Conservation (phyloP, 2,797 vertebrate species). For the Sebastes paucispinis region DNA sequence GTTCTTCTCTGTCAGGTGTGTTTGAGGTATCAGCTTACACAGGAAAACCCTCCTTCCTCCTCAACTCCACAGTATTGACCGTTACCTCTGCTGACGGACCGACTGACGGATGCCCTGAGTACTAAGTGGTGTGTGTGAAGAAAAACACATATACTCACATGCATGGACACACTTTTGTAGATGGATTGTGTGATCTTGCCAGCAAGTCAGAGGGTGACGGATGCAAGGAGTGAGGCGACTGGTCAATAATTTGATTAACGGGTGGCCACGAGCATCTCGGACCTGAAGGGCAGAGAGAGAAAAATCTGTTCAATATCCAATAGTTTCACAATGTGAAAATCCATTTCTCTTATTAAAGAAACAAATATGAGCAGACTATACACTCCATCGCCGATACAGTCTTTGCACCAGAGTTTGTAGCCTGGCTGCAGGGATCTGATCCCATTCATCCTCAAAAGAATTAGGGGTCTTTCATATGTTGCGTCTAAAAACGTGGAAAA, state of each 20-base stretch:
- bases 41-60: conserved; percentile 39
- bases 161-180: not conserved
- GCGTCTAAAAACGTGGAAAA: too few relatives aligned
- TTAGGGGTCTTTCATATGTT: too few relatives aligned
- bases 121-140: not conserved
- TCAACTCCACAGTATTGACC: conserved; percentile 48
- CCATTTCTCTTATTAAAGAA: not conserved
- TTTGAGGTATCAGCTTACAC: conserved; percentile 40
- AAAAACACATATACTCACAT: not conserved
- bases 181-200: conserved; percentile 4
- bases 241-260: conserved; percentile 40
- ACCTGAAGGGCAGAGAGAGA: conserved; percentile 1
- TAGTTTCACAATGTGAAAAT: not conserved
- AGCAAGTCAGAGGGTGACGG: not conserved
- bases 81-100: conserved; percentile 39
- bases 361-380: not conserved
- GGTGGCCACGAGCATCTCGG: conserved; percentile 19
- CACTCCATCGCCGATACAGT: not conserved
- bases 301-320: not conserved
- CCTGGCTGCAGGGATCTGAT: not conserved
- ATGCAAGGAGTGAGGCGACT: not conserved
- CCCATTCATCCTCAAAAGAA: not conserved
- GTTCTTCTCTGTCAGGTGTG: conserved; percentile 18
- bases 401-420: not conserved
- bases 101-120: conserved; percentile 18